These are phyloP conservation scores for Pasiphila rectangulata DNA, from an alignment of 2,888 invertebrate species.

Conservation along the genomic window DNA sequence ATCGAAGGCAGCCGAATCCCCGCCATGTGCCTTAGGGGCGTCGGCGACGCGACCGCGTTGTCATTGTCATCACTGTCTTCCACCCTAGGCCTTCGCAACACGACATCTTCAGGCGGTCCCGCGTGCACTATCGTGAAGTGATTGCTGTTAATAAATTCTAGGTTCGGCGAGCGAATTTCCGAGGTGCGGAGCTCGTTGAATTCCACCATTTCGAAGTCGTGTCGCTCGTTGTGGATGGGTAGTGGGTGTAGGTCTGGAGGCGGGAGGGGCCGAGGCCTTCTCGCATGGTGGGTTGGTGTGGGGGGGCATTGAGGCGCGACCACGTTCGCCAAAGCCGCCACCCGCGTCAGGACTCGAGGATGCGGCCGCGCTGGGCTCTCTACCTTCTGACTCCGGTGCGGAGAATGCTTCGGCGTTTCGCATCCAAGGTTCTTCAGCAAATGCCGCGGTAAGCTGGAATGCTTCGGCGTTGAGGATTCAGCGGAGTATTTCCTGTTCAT, in stretches of 20 bases:
- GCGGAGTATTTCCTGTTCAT: constrained; percentile 71
- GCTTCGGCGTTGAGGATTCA: constrained; percentile 68
- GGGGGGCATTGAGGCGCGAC: constrained; percentile 88
- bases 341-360: constrained; percentile 82
- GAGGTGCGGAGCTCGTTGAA: constrained; percentile 74
- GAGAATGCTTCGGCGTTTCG: constrained; percentile 71
- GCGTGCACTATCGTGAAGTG: constrained; percentile 79
- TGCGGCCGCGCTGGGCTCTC: constrained; percentile 81
- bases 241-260: constrained; percentile 79
- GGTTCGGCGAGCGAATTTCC: constrained; percentile 77
- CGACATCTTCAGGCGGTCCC: constrained; percentile 73
- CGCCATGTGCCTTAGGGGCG: constrained; percentile 85
- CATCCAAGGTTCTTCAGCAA: constrained; percentile 67
- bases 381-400: constrained; percentile 50
- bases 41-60: constrained; percentile 77
- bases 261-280: constrained; percentile 83
- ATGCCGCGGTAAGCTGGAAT: constrained; percentile 72
- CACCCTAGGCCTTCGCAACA: constrained; percentile 67
- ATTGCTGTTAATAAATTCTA: constrained; percentile 80
- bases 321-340: constrained; percentile 70
- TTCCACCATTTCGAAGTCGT: constrained; percentile 73
- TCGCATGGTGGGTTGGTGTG: constrained; percentile 92
- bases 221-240: constrained; percentile 68
- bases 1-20: constrained; percentile 90
- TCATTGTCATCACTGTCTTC: constrained; percentile 72